Evolutionary conservation across 2,113 vertebrate genomes (phyloP).

Genomic region (Ptychochromis oligacanthus): DNA sequence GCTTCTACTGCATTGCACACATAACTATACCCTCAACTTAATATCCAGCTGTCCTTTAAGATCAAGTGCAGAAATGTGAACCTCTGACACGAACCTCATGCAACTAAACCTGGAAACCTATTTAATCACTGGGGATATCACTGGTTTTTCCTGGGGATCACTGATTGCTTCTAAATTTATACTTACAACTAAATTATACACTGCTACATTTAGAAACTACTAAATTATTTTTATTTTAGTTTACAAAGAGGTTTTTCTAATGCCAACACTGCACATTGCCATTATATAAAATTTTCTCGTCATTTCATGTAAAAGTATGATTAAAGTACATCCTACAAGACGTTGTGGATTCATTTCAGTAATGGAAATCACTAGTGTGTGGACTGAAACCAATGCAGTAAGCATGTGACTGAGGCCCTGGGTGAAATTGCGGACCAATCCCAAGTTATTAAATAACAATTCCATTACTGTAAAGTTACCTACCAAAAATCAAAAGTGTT

Average conservation of each 20-base stretch:
- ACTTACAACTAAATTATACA: not conserved
- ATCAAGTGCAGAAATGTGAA: constrained; percentile 63
- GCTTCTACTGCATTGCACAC: constrained; percentile 22
- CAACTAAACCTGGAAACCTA: constrained; percentile 34
- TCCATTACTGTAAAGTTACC: not conserved
- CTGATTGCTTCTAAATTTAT: not conserved
- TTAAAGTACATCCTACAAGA: not conserved
- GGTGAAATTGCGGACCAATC: not conserved
- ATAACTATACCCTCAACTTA: constrained; percentile 40
- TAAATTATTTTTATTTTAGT: not conserved
- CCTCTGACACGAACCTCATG: constrained; percentile 28
- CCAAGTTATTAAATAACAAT: not conserved
- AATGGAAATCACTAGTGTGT: not conserved
- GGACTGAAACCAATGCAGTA: not conserved
- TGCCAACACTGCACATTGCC: not conserved
- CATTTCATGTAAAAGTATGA: not conserved
- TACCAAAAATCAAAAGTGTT: not conserved
- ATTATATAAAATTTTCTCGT: not conserved
- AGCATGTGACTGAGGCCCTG: not conserved
- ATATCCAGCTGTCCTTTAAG: constrained; percentile 66
- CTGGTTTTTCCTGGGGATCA: not conserved
- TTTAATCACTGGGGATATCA: not conserved
- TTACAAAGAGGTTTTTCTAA: not conserved
- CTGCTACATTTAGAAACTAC: not conserved
- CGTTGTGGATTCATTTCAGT: not conserved